Base-by-base conservation (phyloP, 2,797 vertebrate species). In the Selene dorsalis region DNA sequence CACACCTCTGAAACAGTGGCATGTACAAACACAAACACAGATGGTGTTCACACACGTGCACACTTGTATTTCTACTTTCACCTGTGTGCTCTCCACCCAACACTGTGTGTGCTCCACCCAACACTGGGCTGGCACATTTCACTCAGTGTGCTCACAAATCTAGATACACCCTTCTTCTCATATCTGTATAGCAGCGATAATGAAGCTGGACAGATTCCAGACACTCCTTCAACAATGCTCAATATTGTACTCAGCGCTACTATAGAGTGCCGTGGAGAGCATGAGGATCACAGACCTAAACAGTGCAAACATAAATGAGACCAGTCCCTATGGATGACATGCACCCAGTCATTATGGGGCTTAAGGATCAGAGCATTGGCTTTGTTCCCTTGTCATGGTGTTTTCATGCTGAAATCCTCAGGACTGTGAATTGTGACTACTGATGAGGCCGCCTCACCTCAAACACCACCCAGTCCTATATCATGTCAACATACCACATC, bases 341-440 rank as follows among this genome's bases (percentile, higher is more conserved):
- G 75, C 75, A 88, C 47, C 67, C 70, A 80, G 62, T 90, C 81
- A 91, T 91, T 88, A 89, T 45, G 56, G 66, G 79, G 77, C 80
- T 89, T 72, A 82, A 59, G 47, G 82, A 87, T 87, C 82, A 87
- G 64, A 87, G 77, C 66, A 32, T 22, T 17, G 58, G 78, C 85
- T 92, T 92, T 92, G 79, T 90, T 87, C 69, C 35, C 77, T 75
- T 89, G 88, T 93, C 82, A 83, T 56, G 68, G 74, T 48, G 79
- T 80, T 90, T 88, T 85, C 85, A 72, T 70, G 73, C 55, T 87
- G 61, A 91, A 86, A 91, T 89, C 88, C 83, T 78, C 68, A 62
- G 68, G 65, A 86, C 85, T 22, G 26, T 66, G 75, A 84, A 52
- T 61, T 50, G 69, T 73, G 66, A 87, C 80, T 85, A 77, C 72